Percentiles rank a stretch among this genome's conserved stretches.
Evolutionary conservation across 2,113 vertebrate species (phyloP).

Genomic region (Acanthisitta chloris): DNA sequence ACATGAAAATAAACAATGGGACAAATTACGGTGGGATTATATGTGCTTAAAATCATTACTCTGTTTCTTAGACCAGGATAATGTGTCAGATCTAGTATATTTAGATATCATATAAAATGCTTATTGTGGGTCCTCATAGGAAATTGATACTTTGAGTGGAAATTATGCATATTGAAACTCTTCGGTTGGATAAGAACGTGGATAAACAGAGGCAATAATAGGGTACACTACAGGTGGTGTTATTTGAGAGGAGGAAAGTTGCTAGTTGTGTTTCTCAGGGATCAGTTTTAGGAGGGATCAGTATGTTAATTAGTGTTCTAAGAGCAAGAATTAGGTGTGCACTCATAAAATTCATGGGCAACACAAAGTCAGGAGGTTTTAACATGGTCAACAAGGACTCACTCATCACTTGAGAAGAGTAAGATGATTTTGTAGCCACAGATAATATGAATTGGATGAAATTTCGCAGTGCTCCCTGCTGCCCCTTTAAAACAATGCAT

Average conservation of each 20-base stretch:
- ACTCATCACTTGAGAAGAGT: background rate
- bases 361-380: background rate
- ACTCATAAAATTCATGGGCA: background rate
- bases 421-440: background rate
- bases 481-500: background rate
- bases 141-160: background rate
- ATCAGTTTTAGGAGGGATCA: background rate
- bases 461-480: background rate
- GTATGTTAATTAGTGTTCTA: background rate
- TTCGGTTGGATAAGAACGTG: background rate
- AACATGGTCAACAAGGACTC: background rate
- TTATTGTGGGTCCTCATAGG: background rate
- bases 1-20: background rate
- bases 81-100: background rate
- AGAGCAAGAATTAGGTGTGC: background rate
- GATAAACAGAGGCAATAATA: background rate
- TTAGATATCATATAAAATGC: background rate
- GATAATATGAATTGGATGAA: background rate
- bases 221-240: background rate
- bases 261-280: background rate
- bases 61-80: background rate
- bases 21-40: background rate
- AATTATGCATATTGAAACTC: background rate
- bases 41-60: background rate
- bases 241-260: background rate